Evolutionary conservation across 2,113 vertebrate genomes (phyloP).

Genomic region (Silurus asotus): DNA sequence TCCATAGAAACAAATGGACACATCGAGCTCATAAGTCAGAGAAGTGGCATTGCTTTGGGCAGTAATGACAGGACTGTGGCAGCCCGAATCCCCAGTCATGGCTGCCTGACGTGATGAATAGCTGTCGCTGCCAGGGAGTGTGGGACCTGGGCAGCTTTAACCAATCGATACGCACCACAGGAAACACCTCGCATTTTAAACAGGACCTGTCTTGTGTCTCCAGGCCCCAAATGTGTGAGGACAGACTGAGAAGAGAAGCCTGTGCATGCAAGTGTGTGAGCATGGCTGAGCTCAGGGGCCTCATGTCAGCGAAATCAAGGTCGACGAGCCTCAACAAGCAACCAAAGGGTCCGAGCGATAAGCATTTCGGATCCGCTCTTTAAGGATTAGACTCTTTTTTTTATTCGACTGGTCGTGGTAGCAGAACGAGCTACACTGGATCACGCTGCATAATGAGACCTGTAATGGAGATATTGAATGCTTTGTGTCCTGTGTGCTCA

Average conservation of each 20-base stretch:
- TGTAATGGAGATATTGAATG: conserved; percentile 75
- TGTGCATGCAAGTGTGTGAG: conserved; percentile 66
- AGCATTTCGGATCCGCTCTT: background rate
- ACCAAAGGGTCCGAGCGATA: conserved; percentile 1
- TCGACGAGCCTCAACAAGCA: conserved; percentile 51
- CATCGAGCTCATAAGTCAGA: conserved; percentile 48
- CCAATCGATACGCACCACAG: conserved; percentile 73
- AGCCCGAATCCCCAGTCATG: conserved; percentile 73
- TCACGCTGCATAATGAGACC: conserved; percentile 19
- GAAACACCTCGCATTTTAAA: conserved; percentile 75
- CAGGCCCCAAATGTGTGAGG: conserved; percentile 52
- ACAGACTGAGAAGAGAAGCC: conserved; percentile 36
- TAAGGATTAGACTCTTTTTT: conserved; percentile 12
- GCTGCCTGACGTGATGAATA: conserved; percentile 69
- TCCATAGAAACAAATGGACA: conserved; percentile 43
- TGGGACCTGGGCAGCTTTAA: conserved; percentile 66
- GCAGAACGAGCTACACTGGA: conserved; percentile 4
- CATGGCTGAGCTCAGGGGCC: conserved; percentile 64
- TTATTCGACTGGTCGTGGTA: conserved; percentile 14
- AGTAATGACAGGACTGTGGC: conserved; percentile 63
- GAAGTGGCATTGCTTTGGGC: conserved; percentile 59
- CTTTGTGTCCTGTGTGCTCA: conserved; percentile 62
- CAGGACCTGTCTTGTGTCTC: conserved; percentile 56
- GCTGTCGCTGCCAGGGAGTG: conserved; percentile 67
- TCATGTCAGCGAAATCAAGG: conserved; percentile 71